Conservation (phyloP, 1,140 invertebrate genomes). For the Forficula auricularia region DNA sequence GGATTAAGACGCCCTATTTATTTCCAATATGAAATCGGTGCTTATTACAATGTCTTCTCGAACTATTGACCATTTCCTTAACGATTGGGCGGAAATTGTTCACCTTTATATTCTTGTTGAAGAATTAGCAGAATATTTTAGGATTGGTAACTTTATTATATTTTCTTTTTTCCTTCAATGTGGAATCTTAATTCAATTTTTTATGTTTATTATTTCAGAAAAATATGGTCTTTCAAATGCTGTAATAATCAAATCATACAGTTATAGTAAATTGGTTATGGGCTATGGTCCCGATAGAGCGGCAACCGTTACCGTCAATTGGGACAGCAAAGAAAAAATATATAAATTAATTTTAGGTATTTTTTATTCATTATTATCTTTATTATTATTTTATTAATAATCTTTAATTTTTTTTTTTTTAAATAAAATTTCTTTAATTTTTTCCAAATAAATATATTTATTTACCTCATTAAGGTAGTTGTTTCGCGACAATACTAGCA, state of each 20-base stretch:
- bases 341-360: slow-evolving; percentile 51
- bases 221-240: slow-evolving; percentile 41
- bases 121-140: slow-evolving; percentile 54
- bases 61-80: slow-evolving; percentile 60
- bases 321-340: slow-evolving; percentile 48
- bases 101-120: slow-evolving; percentile 70
- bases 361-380: too few species aligned
- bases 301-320: slow-evolving; percentile 54
- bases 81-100: slow-evolving; percentile 81
- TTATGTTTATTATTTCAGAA: slow-evolving; percentile 26
- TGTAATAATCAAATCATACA: slow-evolving; percentile 62
- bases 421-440: too few species aligned
- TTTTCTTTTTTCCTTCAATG: not conserved
- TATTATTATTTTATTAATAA: not conserved
- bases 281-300: slow-evolving; percentile 63
- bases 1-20: slow-evolving; percentile 66
- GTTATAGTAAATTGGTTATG: slow-evolving; percentile 60
- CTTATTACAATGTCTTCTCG: slow-evolving; percentile 48
- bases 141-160: slow-evolving; percentile 29
- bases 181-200: not conserved
- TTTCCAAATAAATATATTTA: too few species aligned
- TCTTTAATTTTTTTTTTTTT: too few species aligned
- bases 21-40: slow-evolving; percentile 71
- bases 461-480: too few species aligned
- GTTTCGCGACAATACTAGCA: too few species aligned